Percentiles rank a stretch among this genome's conserved stretches.
Conservation (phyloP, 2,888 invertebrate species). For the Epirrhoe alternata region DNA sequence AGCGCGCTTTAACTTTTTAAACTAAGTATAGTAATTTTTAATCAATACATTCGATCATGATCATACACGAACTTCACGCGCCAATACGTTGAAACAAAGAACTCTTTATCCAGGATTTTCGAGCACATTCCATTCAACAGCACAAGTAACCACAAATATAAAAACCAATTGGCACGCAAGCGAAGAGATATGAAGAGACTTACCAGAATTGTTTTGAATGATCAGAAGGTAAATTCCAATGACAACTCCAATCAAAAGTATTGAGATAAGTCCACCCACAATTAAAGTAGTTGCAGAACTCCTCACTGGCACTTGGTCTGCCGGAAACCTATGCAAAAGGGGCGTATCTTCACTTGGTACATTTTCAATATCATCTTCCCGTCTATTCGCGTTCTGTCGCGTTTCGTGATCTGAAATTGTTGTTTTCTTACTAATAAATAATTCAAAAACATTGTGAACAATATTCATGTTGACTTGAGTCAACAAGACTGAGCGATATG, state of each 20-base stretch:
- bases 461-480: slow-evolving; percentile 15
- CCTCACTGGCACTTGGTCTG: slow-evolving; percentile 26
- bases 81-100: no score
- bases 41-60: no score
- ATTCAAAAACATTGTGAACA: slow-evolving; percentile 3
- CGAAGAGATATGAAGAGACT: slow-evolving; percentile 34
- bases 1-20: no score
- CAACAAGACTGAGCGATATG: slow-evolving; percentile 7
- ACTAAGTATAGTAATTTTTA: no score
- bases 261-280: slow-evolving; percentile 58
- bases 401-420: slow-evolving; percentile 66
- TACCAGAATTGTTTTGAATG: slow-evolving; percentile 65
- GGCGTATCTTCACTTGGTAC: slow-evolving; percentile 59
- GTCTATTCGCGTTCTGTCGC: slow-evolving; percentile 56
- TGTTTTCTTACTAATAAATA: slow-evolving; percentile 20
- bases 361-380: slow-evolving; percentile 40
- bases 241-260: slow-evolving; percentile 64
- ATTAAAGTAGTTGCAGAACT: slow-evolving; percentile 51
- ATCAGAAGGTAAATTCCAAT: slow-evolving; percentile 73
- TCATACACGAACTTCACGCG: no score
- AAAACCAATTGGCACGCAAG: not conserved
- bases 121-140: no score
- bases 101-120: no score
- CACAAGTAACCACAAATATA: no score
- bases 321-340: slow-evolving; percentile 59